Evolutionary conservation across 1,140 invertebrate genomes (phyloP).

Genomic region (Platyscapa corneri): DNA sequence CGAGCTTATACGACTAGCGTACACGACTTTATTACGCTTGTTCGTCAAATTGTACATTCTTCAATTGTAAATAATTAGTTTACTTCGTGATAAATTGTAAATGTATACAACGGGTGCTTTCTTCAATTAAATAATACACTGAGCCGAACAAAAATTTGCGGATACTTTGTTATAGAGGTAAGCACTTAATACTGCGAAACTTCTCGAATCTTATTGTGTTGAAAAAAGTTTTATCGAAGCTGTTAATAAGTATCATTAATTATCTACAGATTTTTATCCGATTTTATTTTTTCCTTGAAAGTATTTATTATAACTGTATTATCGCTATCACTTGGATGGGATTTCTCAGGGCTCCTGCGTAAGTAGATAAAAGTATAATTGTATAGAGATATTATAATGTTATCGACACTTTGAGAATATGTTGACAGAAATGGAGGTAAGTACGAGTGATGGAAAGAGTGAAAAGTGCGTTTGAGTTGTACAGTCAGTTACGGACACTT

Average conservation of each 20-base stretch:
- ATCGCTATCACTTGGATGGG: constrained; percentile 22
- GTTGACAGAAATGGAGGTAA: constrained; percentile 8
- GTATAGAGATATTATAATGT: constrained; percentile 34
- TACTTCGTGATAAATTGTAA: constrained; percentile 38
- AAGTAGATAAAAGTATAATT: constrained; percentile 43
- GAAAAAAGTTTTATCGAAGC: constrained; percentile 20
- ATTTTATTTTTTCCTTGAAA: constrained; percentile 11
- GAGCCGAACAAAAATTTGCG: background rate
- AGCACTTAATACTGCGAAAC: background rate
- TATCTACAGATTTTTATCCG: constrained; percentile 14
- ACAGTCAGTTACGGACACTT: background rate
- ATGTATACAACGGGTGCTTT: constrained; percentile 38
- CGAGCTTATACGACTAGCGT: constrained; percentile 45
- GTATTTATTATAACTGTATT: constrained; percentile 23
- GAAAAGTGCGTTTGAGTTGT: constrained; percentile 10
- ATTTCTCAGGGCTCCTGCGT: constrained; percentile 15
- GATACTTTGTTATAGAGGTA: background rate
- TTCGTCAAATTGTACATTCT: constrained; percentile 43
- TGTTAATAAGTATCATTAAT: constrained; percentile 28
- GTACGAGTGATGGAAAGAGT: constrained; percentile 40
- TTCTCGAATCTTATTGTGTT: constrained; percentile 2
- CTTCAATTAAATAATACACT: constrained; percentile 6
- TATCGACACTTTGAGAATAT: constrained; percentile 29
- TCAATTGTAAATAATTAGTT: constrained; percentile 49
- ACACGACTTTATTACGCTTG: constrained; percentile 37